phyloP scores from a whole-genome alignment of 2,113 vertebrate species.

The Clarias batrachus region DNA sequence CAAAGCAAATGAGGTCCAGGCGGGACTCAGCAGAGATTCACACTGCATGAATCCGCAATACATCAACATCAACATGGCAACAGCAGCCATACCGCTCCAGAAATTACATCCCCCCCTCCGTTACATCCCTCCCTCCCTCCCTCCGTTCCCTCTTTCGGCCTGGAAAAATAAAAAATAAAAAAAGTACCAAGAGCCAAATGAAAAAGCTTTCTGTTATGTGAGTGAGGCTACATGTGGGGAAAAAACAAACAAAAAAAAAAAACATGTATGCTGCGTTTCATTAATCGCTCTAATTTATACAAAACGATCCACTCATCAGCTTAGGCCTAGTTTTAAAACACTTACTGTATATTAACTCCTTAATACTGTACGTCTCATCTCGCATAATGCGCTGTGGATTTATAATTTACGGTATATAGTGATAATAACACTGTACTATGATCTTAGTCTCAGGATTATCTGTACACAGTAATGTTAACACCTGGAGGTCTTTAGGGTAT shows the following conservation, averaged over 20 bases:
- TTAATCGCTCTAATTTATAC: neutral
- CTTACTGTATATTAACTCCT: neutral
- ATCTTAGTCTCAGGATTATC: neutral
- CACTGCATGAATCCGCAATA: conserved; percentile 60
- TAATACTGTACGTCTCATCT: neutral
- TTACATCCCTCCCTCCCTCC: neutral
- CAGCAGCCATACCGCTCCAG: conserved; percentile 51
- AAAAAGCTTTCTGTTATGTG: conserved; percentile 18
- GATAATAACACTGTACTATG: neutral
- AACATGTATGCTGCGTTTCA: neutral
- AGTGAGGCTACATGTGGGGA: neutral
- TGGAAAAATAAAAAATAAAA: conserved; percentile 17
- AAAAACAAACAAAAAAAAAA: too few relatives aligned
- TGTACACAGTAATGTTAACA: neutral
- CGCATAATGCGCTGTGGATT: neutral
- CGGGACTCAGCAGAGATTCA: conserved; percentile 56
- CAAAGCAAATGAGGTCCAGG: conserved; percentile 58
- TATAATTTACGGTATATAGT: neutral
- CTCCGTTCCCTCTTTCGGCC: neutral
- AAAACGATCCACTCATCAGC: neutral
- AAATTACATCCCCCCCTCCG: conserved; percentile 51
- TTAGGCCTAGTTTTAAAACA: neutral
- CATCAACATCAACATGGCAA: conserved; percentile 55
- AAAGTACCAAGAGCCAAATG: conserved; percentile 21
- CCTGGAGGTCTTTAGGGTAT: neutral